Percentiles rank a stretch among this genome's conserved stretches.
Conservation (phyloP, 2,113 vertebrate genomes). For the Ancistrus triradiatus region DNA sequence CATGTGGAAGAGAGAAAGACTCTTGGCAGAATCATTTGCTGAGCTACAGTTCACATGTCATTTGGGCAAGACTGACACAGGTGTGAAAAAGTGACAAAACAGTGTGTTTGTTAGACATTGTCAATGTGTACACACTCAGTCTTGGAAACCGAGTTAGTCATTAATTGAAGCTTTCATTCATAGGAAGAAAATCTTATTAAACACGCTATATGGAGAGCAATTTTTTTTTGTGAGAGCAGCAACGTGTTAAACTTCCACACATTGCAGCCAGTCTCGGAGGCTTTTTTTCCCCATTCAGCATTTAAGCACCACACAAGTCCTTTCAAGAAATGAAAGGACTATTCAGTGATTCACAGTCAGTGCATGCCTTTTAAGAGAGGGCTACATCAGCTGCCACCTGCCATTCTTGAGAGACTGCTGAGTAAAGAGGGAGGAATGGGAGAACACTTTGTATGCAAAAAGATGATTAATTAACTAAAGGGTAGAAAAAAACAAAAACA, state of each 20-base stretch:
- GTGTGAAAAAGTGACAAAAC: not conserved
- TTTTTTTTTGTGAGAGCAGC: not conserved
- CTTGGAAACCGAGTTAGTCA: not conserved
- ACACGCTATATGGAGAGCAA: not conserved
- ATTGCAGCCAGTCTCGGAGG: constrained; percentile 6
- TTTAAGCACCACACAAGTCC: constrained; percentile 17
- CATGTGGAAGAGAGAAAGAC: not conserved
- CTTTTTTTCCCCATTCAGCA: constrained; percentile 4
- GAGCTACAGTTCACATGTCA: too few species aligned
- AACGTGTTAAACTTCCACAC: not conserved
- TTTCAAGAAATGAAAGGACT: constrained; percentile 28
- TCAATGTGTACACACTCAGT: too few species aligned
- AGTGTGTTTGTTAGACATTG: not conserved
- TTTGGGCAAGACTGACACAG: not conserved
- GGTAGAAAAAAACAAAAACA: not conserved
- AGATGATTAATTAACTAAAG: not conserved
- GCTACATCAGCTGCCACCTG: constrained; percentile 41
- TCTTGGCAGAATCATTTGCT: not conserved
- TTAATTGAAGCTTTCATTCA: not conserved
- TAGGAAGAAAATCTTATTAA: not conserved
- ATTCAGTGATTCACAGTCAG: constrained; percentile 36
- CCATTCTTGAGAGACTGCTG: constrained; percentile 14
- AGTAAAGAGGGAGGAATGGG: constrained; percentile 5
- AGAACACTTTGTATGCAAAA: not conserved
- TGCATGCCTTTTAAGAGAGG: constrained; percentile 10